These are phyloP conservation scores for Plecotus auritus DNA, from an alignment of 2,113 vertebrate genomes.

Conservation along the genomic window DNA sequence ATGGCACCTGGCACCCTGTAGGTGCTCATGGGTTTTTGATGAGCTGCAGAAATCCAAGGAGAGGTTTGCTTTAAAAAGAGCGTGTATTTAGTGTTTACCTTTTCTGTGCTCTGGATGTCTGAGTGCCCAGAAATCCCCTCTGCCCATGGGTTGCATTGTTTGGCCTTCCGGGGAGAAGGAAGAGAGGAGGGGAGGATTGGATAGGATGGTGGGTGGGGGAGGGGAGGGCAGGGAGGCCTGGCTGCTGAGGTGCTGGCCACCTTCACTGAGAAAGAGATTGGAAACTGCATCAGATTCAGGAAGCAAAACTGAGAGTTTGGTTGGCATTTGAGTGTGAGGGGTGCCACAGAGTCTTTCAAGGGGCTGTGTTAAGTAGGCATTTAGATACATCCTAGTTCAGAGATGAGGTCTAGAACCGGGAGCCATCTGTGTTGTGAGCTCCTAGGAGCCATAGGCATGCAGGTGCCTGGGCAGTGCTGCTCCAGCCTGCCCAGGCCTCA, in stretches of 20 bases:
- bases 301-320: neutral
- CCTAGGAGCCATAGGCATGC: fast-evolving
- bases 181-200: too few species aligned
- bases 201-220: fast-evolving
- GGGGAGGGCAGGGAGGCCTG: fast-evolving
- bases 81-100: neutral
- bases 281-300: neutral
- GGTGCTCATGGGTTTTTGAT: fast-evolving
- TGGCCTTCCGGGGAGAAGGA: neutral
- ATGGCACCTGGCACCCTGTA: fast-evolving
- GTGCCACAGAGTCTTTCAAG: neutral
- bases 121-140: neutral
- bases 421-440: neutral
- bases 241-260: neutral
- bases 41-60: neutral
- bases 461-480: neutral
- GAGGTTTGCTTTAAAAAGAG: neutral
- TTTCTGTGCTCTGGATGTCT: neutral
- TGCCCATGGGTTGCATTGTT: fast-evolving
- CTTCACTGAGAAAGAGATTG: neutral
- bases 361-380: neutral
- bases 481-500: neutral
- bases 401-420: neutral
- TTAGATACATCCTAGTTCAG: neutral
- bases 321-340: neutral